phyloP scores from a whole-genome alignment of 2,888 invertebrate genomes.

The Dryocosmus kuriphilus region DNA sequence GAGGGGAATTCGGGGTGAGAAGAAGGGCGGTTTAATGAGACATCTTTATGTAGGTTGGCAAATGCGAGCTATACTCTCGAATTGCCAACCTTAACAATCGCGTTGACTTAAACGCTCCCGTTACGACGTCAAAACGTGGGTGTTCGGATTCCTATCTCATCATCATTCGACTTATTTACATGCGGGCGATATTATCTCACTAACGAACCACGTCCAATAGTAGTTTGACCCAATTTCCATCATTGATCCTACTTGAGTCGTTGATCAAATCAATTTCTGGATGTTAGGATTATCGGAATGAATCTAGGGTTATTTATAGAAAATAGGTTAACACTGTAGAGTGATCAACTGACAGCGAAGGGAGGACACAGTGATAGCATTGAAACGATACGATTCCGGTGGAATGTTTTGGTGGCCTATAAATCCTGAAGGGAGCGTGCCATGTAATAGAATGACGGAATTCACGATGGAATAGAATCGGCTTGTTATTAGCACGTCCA shows the following conservation, averaged over 20 bases:
- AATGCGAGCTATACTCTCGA: slow-evolving; percentile 39
- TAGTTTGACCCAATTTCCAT: slow-evolving; percentile 41
- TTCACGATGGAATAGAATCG: slow-evolving; percentile 71
- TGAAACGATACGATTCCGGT: slow-evolving; percentile 41
- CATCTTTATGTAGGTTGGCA: slow-evolving; percentile 51
- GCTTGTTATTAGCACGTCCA: slow-evolving; percentile 74
- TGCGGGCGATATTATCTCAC: slow-evolving; percentile 35
- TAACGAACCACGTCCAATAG: slow-evolving; percentile 24
- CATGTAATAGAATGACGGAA: slow-evolving; percentile 68
- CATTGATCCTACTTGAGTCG: background rate
- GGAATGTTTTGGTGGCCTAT: slow-evolving; percentile 63
- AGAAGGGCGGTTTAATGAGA: slow-evolving; percentile 52
- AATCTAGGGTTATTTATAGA: slow-evolving; percentile 2
- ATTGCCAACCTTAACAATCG: slow-evolving; percentile 56
- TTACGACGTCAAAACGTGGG: slow-evolving; percentile 36
- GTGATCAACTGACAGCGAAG: slow-evolving; percentile 6
- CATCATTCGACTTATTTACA: slow-evolving; percentile 41
- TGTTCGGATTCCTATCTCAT: slow-evolving; percentile 46
- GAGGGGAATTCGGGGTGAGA: slow-evolving; percentile 42
- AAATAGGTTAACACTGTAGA: slow-evolving; percentile 45
- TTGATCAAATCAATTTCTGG: background rate
- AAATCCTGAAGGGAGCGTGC: slow-evolving; percentile 62
- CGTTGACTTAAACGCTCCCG: slow-evolving; percentile 32
- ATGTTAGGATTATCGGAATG: background rate
- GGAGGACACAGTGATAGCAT: slow-evolving; percentile 5